These are phyloP conservation scores for Drosophila grimshawi DNA, from an alignment of 1,140 invertebrate species.

Conservation along the genomic window DNA sequence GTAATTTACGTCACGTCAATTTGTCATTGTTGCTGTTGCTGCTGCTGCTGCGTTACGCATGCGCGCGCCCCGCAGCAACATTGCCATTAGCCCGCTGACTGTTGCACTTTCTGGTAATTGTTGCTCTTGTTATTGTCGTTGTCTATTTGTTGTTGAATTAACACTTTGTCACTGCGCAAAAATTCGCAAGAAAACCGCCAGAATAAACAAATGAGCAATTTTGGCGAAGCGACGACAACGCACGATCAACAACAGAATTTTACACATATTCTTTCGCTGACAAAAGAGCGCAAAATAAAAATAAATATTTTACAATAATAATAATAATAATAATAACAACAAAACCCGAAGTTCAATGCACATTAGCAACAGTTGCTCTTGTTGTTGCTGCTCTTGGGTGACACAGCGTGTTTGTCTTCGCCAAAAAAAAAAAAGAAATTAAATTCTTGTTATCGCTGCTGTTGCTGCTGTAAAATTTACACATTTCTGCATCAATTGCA, in stretches of 20 bases:
- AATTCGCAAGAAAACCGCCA: constrained; percentile 45
- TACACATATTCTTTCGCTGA: constrained; percentile 10
- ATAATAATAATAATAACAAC: constrained; percentile 28
- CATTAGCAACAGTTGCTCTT: constrained; percentile 22
- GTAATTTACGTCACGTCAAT: constrained; percentile 57
- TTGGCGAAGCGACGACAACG: not conserved
- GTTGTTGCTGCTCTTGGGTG: constrained; percentile 23
- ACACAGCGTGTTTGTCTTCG: constrained; percentile 46
- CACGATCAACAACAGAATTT: constrained; percentile 9
- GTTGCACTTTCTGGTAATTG: constrained; percentile 59
- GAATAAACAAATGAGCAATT: constrained; percentile 39
- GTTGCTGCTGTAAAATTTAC: constrained; percentile 61
- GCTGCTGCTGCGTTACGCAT: constrained; percentile 73
- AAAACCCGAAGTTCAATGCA: constrained; percentile 48
- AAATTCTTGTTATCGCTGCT: constrained; percentile 39
- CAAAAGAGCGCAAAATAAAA: constrained; percentile 11
- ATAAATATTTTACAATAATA: constrained; percentile 4
- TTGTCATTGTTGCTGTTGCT: constrained; percentile 48
- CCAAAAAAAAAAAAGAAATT: constrained; percentile 14
- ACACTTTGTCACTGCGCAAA: constrained; percentile 66
- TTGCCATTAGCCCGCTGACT: constrained; percentile 54
- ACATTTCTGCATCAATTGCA: constrained; percentile 81
- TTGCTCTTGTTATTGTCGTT: constrained; percentile 54
- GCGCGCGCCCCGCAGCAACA: constrained; percentile 58
- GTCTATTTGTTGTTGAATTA: constrained; percentile 75